A percentile compares a stretch with the other conserved stretches of the same genome.
These are phyloP conservation scores for Sitta europaea DNA, from an alignment of 2,113 vertebrate genomes.

Conservation along the genomic window DNA sequence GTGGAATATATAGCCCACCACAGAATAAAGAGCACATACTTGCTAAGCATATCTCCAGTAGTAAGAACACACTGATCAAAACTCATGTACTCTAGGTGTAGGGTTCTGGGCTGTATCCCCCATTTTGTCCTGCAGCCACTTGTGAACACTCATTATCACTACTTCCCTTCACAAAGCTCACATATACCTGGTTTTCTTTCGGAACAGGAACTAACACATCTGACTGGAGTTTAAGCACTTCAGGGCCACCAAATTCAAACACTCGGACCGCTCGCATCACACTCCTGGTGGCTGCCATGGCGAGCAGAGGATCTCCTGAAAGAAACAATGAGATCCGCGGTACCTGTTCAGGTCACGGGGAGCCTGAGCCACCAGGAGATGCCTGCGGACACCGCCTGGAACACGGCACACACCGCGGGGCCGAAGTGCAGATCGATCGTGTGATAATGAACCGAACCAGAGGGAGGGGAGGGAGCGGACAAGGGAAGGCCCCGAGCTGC, in stretches of 20 bases:
- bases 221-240: conserved; percentile 79
- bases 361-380: no score
- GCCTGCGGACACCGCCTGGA: not conserved
- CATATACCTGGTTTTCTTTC: conserved; percentile 76
- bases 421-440: not conserved
- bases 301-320: not conserved
- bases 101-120: not conserved
- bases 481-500: no score
- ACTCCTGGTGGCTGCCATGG: conserved; percentile 75
- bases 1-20: rapidly evolving
- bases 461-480: not conserved
- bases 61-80: not conserved
- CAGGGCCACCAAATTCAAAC: conserved; percentile 86
- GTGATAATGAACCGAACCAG: no score
- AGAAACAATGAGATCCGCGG: rapidly evolving
- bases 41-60: rapidly evolving
- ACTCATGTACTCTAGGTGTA: rapidly evolving
- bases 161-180: not conserved
- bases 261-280: conserved; percentile 88
- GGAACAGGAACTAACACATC: conserved; percentile 78
- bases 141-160: not conserved
- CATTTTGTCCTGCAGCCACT: not conserved
- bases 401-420: not conserved
- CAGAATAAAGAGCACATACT: not conserved
- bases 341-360: not conserved